Evolutionary conservation across 2,888 invertebrate species (phyloP), one percentile per base, ranked within the genome.

Genomic region (Tridacna crocea): DNA sequence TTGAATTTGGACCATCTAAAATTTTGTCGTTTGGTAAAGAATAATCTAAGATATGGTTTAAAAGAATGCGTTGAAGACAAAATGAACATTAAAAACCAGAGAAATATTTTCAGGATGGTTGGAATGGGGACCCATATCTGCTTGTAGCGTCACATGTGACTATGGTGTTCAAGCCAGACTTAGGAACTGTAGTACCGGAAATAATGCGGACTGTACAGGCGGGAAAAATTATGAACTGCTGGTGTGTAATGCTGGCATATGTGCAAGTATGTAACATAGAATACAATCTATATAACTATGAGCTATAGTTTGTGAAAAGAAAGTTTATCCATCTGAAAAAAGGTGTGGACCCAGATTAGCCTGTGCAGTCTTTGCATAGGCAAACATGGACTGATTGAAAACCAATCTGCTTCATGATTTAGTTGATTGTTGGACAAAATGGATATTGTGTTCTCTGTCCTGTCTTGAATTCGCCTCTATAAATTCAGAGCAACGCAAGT

Each of bases 111-210:
- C 74, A 75, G 75, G 12, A 17, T 75, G 75, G 75, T 27, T 75
- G 47, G 75, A 75, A 65, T 75, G 75, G 75, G 51, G 63, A 22
- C 58, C 73, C 4, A 24, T 26, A 11, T 63, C 79, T 12, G 24
- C 76, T 1, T 83, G 84, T 61, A 72, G 73, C 17, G 77, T 75
- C 58, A 72, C 85, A 13, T 87, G 84, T 68, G 82, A 76, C 10
- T 47, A 26, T 10, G 84, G 84, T 24, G 79, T 79, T 0, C 48
- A n/a, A 11, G 73, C 72, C 24, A 72, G 79, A 70, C 73, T 68
- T 47, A 76, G 86, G n/a, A 80, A 60, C 17, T 86, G 86, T 61
- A 82, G 73, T 46, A 82, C 81, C 1, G 77, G 77, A 0, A 24
- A 3, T 26, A 61, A 22, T 0, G 19, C 12, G 6, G 83, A 86